phyloP scores from a whole-genome alignment of 2,113 vertebrate species.

The Balaeniceps rex region DNA sequence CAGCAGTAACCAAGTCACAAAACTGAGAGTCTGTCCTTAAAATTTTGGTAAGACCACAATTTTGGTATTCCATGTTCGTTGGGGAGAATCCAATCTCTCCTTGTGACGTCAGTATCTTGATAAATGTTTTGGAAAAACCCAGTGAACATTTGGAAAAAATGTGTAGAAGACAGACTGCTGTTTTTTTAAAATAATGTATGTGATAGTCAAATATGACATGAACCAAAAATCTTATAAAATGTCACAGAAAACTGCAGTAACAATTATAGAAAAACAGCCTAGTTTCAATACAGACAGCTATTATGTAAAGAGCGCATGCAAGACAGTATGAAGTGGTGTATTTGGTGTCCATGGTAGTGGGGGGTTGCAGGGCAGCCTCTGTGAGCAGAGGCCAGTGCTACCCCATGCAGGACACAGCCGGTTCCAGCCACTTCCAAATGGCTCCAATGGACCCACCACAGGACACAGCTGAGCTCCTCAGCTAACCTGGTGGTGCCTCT shows the following conservation, averaged over 20 bases:
- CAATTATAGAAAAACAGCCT: background rate
- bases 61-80: background rate
- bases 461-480: background rate
- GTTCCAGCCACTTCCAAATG: fast-evolving
- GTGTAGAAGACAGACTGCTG: background rate
- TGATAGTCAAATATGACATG: background rate
- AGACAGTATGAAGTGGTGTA: background rate
- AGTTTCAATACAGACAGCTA: background rate
- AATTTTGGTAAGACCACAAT: background rate
- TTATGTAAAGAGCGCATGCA: background rate
- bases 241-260: background rate
- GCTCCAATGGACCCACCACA: background rate
- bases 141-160: background rate
- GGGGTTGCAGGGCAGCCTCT: too few relatives aligned
- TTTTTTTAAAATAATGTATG: background rate
- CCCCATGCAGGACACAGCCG: fast-evolving
- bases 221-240: background rate
- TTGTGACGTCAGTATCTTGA: background rate
- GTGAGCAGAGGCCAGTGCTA: background rate
- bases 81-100: background rate
- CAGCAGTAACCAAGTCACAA: background rate
- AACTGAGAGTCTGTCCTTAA: background rate
- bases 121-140: background rate
- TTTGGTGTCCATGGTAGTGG: background rate
- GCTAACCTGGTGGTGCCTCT: background rate